Conservation (phyloP, 1,140 invertebrate genomes). For the Rhopalosiphum padi region DNA sequence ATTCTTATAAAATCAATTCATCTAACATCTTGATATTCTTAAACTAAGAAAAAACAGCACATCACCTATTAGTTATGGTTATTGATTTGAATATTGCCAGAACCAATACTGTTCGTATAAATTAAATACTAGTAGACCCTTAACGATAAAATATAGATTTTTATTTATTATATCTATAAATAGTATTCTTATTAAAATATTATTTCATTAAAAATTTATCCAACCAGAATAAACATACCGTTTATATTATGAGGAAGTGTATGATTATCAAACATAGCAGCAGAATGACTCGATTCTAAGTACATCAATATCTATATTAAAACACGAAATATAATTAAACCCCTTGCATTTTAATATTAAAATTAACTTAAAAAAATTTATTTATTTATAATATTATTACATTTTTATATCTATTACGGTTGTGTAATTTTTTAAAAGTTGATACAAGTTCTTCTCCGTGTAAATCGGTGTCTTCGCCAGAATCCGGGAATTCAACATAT, state of each 20-base stretch:
- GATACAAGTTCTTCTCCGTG: background rate
- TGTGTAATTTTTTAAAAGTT: background rate
- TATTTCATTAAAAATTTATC: too few relatives aligned
- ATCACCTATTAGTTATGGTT: too few relatives aligned
- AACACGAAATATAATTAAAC: background rate
- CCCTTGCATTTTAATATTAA: background rate
- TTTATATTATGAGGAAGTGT: background rate
- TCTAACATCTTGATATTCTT: too few relatives aligned
- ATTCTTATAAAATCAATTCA: too few relatives aligned
- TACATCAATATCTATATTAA: constrained; percentile 1
- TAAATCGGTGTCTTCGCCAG: background rate
- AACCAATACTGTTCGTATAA: too few relatives aligned
- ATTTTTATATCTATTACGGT: constrained; percentile 1
- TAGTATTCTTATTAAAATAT: too few relatives aligned
- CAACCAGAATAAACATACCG: background rate
- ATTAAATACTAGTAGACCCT: too few relatives aligned
- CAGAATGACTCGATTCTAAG: constrained; percentile 43
- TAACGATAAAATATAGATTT: too few relatives aligned
- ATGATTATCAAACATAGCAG: background rate
- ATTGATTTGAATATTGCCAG: too few relatives aligned
- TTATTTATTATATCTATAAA: too few relatives aligned
- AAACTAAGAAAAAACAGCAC: too few relatives aligned
- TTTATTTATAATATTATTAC: background rate
- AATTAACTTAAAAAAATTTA: background rate
- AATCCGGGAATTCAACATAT: background rate